Base-by-base conservation (phyloP, 2,113 vertebrate species). In the Dissostichus mawsoni region DNA sequence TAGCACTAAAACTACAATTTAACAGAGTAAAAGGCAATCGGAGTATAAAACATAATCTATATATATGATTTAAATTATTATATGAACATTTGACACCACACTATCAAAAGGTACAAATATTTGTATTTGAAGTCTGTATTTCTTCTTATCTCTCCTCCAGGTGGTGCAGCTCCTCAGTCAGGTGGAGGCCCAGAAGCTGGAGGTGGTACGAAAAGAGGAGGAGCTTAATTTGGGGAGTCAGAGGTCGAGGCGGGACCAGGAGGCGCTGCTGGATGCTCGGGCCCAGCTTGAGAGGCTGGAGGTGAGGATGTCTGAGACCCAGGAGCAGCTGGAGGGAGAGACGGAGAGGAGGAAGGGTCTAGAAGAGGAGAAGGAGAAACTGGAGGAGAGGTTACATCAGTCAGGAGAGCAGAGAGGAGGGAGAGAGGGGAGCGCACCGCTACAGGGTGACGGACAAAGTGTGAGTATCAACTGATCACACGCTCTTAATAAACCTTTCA, bases 121-220 rank as follows among this genome's bases (percentile, higher is more conserved):
- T 51, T 41, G 16, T 17, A 41, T 63, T 16, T 59, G 12, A 59
- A 58, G 16, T 59, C 33, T 69, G 5, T 9, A 71, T 36, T 36
- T n/a, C 3, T 58, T 53, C 1, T 10, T 45, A 7, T 57, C n/a
- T 47, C 10, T 11, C 36, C 29, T 75, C 1, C 55, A 93, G 85
- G 92, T 98, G 86, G 96, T 97, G 53, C 91, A 95, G 73, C 90
- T 99, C 81, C 94, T 97, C 85, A 94, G 91, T 63, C 96, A 98
- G 81, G 93, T 96, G 82, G 97, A 98, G 88, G 93, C 88, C 29
- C 96, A 96, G 74, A 96, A 95, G 87, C 91, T 98, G 9, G 96
- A 98, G 86, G 96, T 94, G 41, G 86, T 97, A 76, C 95, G 96
- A 88, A 89, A 95, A 90, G 96, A 97, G n/a, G 96, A 97, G 85